phyloP scores from a whole-genome alignment of 2,888 invertebrate genomes.

The Acrobasis repandana region DNA sequence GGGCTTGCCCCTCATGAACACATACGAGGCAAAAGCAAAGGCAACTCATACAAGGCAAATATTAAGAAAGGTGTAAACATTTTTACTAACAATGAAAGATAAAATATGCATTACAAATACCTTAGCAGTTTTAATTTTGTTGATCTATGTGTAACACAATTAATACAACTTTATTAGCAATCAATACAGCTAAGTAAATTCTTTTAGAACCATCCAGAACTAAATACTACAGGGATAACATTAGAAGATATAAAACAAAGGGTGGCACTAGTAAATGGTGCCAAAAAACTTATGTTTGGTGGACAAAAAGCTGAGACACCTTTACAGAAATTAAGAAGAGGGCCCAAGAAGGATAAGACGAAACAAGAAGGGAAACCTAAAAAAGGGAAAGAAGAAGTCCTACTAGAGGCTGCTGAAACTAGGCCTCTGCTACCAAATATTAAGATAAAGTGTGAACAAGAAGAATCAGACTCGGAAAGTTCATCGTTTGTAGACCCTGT shows the following conservation, averaged over 20 bases:
- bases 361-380: constrained; percentile 53
- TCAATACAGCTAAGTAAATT: background rate
- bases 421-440: constrained; percentile 69
- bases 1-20: too few species aligned
- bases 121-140: too few species aligned
- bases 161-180: background rate
- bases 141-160: too few species aligned
- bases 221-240: constrained; percentile 89
- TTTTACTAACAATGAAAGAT: too few species aligned
- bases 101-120: too few species aligned
- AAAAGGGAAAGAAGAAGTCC: constrained; percentile 62
- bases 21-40: too few species aligned
- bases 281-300: constrained; percentile 76
- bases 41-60: too few species aligned
- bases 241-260: constrained; percentile 84
- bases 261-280: constrained; percentile 79
- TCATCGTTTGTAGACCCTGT: constrained; percentile 73
- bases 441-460: constrained; percentile 71
- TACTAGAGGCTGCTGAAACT: constrained; percentile 53
- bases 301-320: constrained; percentile 61
- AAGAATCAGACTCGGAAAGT: constrained; percentile 76
- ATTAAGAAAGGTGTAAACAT: too few species aligned
- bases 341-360: constrained; percentile 61
- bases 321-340: constrained; percentile 59
- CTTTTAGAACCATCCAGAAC: constrained; percentile 87